phyloP scores from a whole-genome alignment of 2,888 invertebrate species.

The Gastrophysa polygoni region DNA sequence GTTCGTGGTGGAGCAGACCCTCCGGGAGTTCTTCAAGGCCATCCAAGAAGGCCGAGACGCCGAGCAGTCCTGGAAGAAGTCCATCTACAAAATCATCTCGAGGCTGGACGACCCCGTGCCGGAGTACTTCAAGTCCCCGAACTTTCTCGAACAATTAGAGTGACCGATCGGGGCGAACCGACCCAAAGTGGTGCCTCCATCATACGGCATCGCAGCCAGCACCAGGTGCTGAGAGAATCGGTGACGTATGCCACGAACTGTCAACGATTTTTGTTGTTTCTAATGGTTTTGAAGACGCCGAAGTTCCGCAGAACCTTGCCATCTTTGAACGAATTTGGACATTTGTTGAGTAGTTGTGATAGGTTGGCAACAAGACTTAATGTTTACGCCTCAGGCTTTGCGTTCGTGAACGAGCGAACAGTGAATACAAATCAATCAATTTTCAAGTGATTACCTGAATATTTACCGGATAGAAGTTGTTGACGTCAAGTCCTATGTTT shows the following conservation, averaged over 20 bases:
- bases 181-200: slow-evolving; percentile 48
- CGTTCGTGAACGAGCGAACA: slow-evolving; percentile 54
- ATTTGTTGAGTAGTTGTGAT: slow-evolving; percentile 53
- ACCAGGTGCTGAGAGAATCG: slow-evolving; percentile 49
- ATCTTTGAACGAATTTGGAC: slow-evolving; percentile 49
- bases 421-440: slow-evolving; percentile 57
- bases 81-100: slow-evolving; percentile 99
- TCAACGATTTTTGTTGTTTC: slow-evolving; percentile 54
- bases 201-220: slow-evolving; percentile 42
- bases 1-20: slow-evolving; percentile 95
- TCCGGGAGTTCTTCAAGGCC: slow-evolving; percentile 98
- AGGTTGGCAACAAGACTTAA: slow-evolving; percentile 54
- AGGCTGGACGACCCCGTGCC: slow-evolving; percentile 98
- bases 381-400: slow-evolving; percentile 53
- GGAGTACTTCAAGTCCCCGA: slow-evolving; percentile 99
- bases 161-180: slow-evolving; percentile 60
- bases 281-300: slow-evolving; percentile 52
- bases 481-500: slow-evolving; percentile 55
- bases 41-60: slow-evolving; percentile 95
- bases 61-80: slow-evolving; percentile 99
- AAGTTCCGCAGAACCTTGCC: slow-evolving; percentile 43
- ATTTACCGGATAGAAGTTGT: slow-evolving; percentile 54
- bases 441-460: slow-evolving; percentile 57
- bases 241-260: slow-evolving; percentile 54
- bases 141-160: slow-evolving; percentile 98